Percentiles rank a stretch among this genome's conserved stretches.
phyloP scores from a whole-genome alignment of 2,113 vertebrate species.

The Thryonomys swinderianus region DNA sequence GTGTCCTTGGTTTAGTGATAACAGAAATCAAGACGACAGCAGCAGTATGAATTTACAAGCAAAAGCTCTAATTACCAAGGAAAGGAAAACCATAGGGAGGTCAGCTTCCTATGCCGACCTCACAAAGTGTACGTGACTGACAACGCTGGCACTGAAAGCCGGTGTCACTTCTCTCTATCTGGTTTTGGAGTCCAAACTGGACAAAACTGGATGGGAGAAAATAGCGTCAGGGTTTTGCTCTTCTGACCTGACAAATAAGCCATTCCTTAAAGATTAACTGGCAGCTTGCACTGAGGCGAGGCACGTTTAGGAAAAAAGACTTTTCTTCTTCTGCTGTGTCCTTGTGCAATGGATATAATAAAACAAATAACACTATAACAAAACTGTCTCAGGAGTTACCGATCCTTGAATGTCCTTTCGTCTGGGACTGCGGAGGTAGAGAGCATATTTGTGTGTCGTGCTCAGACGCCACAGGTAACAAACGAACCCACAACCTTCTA shows the following conservation, averaged over 20 bases:
- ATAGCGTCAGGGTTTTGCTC: background rate
- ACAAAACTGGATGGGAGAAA: background rate
- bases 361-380: background rate
- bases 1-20: background rate
- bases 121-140: background rate
- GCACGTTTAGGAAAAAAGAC: background rate
- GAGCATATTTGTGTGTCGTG: background rate
- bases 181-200: background rate
- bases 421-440: background rate
- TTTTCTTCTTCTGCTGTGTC: background rate
- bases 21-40: background rate
- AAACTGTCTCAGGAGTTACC: background rate
- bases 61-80: background rate
- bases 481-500: background rate
- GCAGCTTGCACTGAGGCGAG: background rate
- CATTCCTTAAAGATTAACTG: background rate
- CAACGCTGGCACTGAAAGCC: background rate
- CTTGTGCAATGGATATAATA: background rate
- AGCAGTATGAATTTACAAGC: background rate
- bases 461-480: background rate
- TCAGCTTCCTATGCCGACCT: background rate
- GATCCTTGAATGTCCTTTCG: background rate
- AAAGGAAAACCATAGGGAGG: background rate
- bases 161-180: background rate
- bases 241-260: background rate